Evolutionary conservation across 37 sponge, comb jelly and placozoan species (phyloP), one percentile per base, ranked within the genome.

Genomic region (Oscarella lobularis): DNA sequence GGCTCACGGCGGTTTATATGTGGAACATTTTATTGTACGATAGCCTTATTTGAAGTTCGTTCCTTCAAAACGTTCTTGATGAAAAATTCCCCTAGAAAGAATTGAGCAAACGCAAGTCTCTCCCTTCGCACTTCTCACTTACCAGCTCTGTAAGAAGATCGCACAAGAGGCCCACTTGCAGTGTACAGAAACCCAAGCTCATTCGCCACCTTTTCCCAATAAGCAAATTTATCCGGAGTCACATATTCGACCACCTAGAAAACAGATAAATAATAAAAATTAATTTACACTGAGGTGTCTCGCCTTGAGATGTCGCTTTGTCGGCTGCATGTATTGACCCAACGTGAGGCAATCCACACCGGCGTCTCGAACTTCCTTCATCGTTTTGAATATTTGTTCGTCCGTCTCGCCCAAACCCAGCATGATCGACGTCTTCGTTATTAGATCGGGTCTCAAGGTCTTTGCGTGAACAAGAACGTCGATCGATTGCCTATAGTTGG

Each of bases 291-390:
- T 20, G n/a, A 41, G 20, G 9, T 30, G 29, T 0, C 77, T 27
- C 72, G 87, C 95, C 68, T 97, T 97, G 0, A 97, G 72, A 38
- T 97, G 99, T 67, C 78, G 72, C 35, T 88, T 97, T 39, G 99
- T 93, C 40, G 99, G 99, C 41, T 93, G 99, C 89, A 97, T 97
- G 80, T 97, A 97, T 80, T 97, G 99, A 0, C 99, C 99, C 27
- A 97, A 77, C 0, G 99, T 97, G 32, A 93, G 82, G 84, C 95
- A 93, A 73, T 97, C 99, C 60, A 97, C 99, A 48, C 84, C 95
- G 39, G 87, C 76, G 27, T 36, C 70, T 29, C 91, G 73, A 20
- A 96, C 75, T 85, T 96, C 98, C 31, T 39, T 3, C 32, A 96
- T 54, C 37, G 93, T 79, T 73, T 93, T 81, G 0, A 93, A 78